Evolutionary conservation across 2,888 invertebrate genomes (phyloP).

Genomic region (Synergus laeviventris): DNA sequence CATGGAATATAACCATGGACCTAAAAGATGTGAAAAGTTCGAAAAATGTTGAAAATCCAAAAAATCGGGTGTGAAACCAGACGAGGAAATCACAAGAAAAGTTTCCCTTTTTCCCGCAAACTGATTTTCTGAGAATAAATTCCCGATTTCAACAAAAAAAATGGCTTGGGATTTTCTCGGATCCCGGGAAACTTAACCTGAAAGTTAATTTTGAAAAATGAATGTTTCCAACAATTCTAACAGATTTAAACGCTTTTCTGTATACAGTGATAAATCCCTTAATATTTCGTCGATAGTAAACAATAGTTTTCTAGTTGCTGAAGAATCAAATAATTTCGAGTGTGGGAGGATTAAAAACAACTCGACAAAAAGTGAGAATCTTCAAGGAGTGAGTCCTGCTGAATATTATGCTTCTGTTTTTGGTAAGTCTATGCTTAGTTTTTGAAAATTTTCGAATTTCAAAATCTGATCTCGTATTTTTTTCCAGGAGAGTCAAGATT

Average conservation of each 20-base stretch:
- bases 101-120: neutral
- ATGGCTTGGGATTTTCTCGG: neutral
- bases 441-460: neutral
- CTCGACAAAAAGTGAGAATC: neutral
- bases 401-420: neutral
- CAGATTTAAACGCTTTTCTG: neutral
- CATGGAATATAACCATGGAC: constrained; percentile 15
- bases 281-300: neutral
- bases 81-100: no score
- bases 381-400: neutral
- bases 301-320: neutral
- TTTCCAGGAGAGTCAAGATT: neutral
- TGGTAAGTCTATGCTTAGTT: neutral
- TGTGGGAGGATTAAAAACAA: neutral
- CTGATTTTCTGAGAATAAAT: neutral
- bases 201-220: neutral
- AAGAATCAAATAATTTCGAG: neutral
- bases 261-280: neutral
- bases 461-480: neutral
- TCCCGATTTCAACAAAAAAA: neutral
- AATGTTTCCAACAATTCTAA: neutral
- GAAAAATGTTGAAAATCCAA: neutral
- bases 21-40: constrained; percentile 12
- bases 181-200: constrained; percentile 1
- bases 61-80: neutral